Evolutionary conservation across 2,797 vertebrate species (phyloP), one percentile per base, ranked within the genome.

Genomic region (Rhyacichthys aspro): DNA sequence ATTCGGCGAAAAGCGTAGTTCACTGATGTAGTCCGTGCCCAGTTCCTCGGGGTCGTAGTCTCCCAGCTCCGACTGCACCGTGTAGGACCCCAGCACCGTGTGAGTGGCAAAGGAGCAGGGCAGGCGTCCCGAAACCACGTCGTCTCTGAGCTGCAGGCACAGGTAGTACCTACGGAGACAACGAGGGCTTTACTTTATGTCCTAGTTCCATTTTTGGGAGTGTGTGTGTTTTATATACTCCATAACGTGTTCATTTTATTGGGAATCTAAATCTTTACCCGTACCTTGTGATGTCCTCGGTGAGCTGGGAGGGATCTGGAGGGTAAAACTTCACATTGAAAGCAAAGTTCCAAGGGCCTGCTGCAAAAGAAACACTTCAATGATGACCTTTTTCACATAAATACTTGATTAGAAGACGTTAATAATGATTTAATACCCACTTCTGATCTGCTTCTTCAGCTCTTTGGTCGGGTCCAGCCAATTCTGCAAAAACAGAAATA

Each of bases 251-350:
- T n/a, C n/a, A n/a, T n/a, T n/a, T n/a, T n/a, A n/a, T 2, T 1
- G 23, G 23, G 23, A 28, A 28, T 28, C 1, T 28, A 28, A 28
- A 42, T 9, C 11, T 11, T 28, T n/a, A n/a, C n/a, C 6, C 33
- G 74, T 85, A 98, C 97, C 97, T 95, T 88, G 96, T 99, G 79
- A 99, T 98, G 66, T 99, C 97, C 90, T 99, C 97, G 18, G 92
- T 94, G 44, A 98, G 93, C 86, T 98, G 97, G 43, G 96, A 84
- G 14, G 96, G 97, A 72, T 99, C 97, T 50, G 96, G 97, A 63
- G 98, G 96, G 81, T 99, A 98, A 91, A 98, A 99, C 89, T 99
- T 99, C 59, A 98, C 97, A 70, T 95, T 98, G 88, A 99, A 99
- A 39, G 95, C 93, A 85, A 98, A 98, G 85, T 94, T 96, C 95